Evolutionary conservation across 2,797 vertebrate species (phyloP).

Genomic region (Bovichtus variegatus): DNA sequence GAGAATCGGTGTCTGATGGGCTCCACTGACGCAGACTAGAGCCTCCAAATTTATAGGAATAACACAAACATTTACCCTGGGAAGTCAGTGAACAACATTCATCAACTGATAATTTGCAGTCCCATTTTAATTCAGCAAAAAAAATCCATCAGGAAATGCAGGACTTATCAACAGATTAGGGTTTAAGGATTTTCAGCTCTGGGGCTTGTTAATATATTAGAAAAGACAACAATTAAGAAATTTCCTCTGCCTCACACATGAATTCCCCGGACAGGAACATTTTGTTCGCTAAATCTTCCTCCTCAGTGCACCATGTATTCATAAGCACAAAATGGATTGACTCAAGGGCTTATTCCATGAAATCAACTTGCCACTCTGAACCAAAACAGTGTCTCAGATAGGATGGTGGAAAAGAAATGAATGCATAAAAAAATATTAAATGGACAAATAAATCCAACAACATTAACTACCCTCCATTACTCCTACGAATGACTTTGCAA

Average conservation of each 20-base stretch:
- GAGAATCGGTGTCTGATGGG: slow-evolving; percentile 46
- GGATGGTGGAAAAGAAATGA: slow-evolving; percentile 33
- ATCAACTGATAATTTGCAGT: slow-evolving; percentile 57
- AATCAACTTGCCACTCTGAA: slow-evolving; percentile 60
- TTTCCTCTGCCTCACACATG: slow-evolving; percentile 58
- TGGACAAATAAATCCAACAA: slow-evolving; percentile 33
- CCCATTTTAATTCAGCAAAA: slow-evolving; percentile 56
- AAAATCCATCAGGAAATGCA: slow-evolving; percentile 60
- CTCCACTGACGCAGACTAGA: slow-evolving; percentile 34
- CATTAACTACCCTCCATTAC: slow-evolving; percentile 40
- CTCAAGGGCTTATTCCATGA: slow-evolving; percentile 68
- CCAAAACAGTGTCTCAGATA: slow-evolving; percentile 54
- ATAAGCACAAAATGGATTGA: slow-evolving; percentile 69
- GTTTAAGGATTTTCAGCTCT: slow-evolving; percentile 60
- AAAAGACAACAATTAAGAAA: slow-evolving; percentile 69
- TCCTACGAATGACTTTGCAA: slow-evolving; percentile 34
- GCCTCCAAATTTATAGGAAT: slow-evolving; percentile 41
- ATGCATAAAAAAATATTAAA: slow-evolving; percentile 24
- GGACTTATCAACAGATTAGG: slow-evolving; percentile 59
- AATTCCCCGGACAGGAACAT: slow-evolving; percentile 52
- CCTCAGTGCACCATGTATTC: slow-evolving; percentile 62
- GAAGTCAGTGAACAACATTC: slow-evolving; percentile 42
- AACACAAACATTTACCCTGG: slow-evolving; percentile 52
- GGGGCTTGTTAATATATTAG: slow-evolving; percentile 60
- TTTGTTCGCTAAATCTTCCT: slow-evolving; percentile 58